Evolutionary conservation across 2,797 vertebrate species (phyloP), one percentile per base, ranked within the genome.

Genomic region (Anomalospiza imberbis): DNA sequence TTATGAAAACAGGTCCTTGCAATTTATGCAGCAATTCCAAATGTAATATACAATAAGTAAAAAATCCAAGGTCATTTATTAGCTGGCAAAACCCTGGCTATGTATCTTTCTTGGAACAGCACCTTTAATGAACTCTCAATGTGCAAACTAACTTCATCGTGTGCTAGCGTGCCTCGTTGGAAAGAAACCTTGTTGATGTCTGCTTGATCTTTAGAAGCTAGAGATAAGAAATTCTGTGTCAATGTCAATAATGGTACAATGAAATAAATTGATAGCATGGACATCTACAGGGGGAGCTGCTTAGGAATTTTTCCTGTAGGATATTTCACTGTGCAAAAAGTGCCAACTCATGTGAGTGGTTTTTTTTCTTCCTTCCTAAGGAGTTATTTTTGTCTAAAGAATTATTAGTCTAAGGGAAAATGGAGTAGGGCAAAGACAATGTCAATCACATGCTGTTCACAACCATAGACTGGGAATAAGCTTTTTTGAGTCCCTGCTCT

Each of bases 181-280:
- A 91, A 75, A 85, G 75, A 86, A 95, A 89, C 44, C 38, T 73
- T 91, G 83, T 81, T 85, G 78, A 96, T 88, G 73, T 88, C 82
- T 92, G 66, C 70, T 58, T 90, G 85, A 95, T 95, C 66, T 93
- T 93, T 89, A 89, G 82, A 78, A 90, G 40, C 32, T 26, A 55
- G 53, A 94, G 95, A 96, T 96, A 95, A 97, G 92, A 85, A 94
- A 93, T 68, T 77, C 65, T 92, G 78, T 73, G 57, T 93, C 92
- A 75, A 26, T 75, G 61, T 93, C 94, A 91, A n/a, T 80, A 83
- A 84, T 17, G 24, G 58, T 51, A 67, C 71, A 88, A 57, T 55
- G 91, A 95, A 84, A 91, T 85, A 83, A 91, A 83, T 54, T 48
- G 61, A 63, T 31, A 80, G 20, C 31, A 14, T 1, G 0, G 47